Conservation (phyloP, 2,113 vertebrate genomes). For the Elephas maximus region DNA sequence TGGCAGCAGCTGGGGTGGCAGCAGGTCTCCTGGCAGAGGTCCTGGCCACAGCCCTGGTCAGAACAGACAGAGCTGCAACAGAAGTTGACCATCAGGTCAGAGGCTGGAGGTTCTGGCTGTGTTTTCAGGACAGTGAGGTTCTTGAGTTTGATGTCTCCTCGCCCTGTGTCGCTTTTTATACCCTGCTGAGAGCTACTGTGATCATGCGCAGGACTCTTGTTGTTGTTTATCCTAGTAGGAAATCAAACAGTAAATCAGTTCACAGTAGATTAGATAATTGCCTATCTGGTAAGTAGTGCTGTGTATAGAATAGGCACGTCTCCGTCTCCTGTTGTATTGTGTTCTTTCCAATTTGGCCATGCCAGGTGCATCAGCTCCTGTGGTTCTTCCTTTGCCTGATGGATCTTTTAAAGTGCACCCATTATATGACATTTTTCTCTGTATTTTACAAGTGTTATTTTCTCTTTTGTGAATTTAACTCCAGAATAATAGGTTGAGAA, state of each 20-base stretch:
- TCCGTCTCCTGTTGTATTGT: constrained; percentile 34
- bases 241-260: neutral
- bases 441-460: neutral
- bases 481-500: neutral
- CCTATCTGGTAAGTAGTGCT: constrained; percentile 16
- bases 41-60: neutral
- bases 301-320: constrained; percentile 3
- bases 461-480: neutral
- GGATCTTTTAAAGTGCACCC: neutral
- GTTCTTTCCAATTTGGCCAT: neutral
- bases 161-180: constrained; percentile 67
- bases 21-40: constrained; percentile 22
- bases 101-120: neutral
- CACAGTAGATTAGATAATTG: constrained; percentile 35
- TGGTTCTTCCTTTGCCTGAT: neutral
- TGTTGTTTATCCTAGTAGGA: constrained; percentile 48
- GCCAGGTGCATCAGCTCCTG: neutral
- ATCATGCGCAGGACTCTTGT: neutral
- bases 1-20: neutral
- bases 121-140: neutral
- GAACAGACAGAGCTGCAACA: constrained; percentile 45
- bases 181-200: neutral
- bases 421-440: neutral
- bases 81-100: constrained; percentile 58
- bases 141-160: neutral